Evolutionary conservation across 92 coral and sea anemone species (phyloP).

Genomic region (Phymanthus crucifer): DNA sequence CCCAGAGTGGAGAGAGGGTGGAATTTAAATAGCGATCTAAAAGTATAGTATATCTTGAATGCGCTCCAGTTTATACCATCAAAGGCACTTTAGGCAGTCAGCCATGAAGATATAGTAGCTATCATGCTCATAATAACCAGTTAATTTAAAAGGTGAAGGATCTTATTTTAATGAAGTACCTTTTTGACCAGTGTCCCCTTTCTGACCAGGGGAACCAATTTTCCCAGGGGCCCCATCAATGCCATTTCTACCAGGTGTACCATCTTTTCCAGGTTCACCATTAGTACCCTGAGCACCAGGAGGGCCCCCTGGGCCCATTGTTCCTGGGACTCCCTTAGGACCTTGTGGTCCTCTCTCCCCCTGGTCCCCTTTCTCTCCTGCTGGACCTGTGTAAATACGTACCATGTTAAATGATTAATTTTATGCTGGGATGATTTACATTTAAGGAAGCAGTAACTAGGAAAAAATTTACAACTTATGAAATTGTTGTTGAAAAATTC

Average conservation of each 20-base stretch:
- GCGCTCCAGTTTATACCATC: no score
- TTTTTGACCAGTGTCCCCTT: conserved; percentile 43
- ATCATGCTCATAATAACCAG: neutral
- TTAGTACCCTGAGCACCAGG: conserved; percentile 69
- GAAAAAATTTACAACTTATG: no score
- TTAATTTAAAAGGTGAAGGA: neutral
- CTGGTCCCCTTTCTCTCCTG: conserved; percentile 69
- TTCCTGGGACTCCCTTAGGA: conserved; percentile 51
- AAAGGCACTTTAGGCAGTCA: neutral
- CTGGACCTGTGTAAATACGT: conserved; percentile 35
- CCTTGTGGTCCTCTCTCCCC: conserved; percentile 64
- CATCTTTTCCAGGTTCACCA: conserved; percentile 61
- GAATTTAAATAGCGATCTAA: no score
- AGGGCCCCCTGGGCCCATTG: conserved; percentile 65
- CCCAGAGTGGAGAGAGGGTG: no score
- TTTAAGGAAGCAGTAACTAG: no score
- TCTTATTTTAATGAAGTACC: conserved; percentile 19
- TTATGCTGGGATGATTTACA: neutral
- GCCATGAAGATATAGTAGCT: neutral
- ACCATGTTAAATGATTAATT: conserved; percentile 24
- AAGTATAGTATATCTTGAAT: no score
- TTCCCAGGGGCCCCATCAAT: conserved; percentile 43
- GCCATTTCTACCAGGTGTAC: conserved; percentile 50
- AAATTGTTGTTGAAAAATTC: no score
- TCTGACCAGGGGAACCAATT: conserved; percentile 56